Base-by-base conservation (phyloP, 2,888 invertebrate species). In the Clusia tigrina region DNA sequence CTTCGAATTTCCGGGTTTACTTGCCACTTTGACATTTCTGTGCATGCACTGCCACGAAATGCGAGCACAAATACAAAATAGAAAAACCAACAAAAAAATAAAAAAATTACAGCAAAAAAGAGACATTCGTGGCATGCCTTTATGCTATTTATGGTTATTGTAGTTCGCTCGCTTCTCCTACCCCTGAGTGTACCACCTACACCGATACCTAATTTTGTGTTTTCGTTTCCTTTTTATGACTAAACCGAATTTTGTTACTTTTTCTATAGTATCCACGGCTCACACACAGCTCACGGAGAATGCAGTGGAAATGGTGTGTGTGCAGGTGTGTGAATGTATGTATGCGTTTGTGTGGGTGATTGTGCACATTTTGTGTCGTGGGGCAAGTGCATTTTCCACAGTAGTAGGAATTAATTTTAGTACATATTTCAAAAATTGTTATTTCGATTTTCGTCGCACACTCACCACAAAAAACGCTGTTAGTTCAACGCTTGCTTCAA, bases 1-100 rank as follows among this genome's bases (percentile, higher is more conserved):
- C 80, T 81, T 81, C 81, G 80, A 81, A 80, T 76, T 80, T 80
- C 81, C 80, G 80, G 81, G 80, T 80, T 76, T n/a, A n/a, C n/a
- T n/a, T 80, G 76, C 71, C 67, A 75, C 75, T 80, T 79, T 80
- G 78, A 76, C 79, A 79, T 80, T 80, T n/a, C n/a, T n/a, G n/a
- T 79, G 71, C 75, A 74, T 20, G 48, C 22, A 5, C 42, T 42
- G 42, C 10, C n/a, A n/a, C 18, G 22, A 48, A 42, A 42, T 6
- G 9, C n/a, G 18, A 6, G 20, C 22, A 20, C 52, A 26, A 60
- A 20, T 24, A 46, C 17, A 60, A 32, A 54, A 10, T 20, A 12
- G 23, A 20, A 2, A 32, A 46, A 25, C 37, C n/a, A 24, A 42
- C 20, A 46, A 26, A 54, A 38, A 25, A 54, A 22, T 48, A 54